Evolutionary conservation across 2,888 invertebrate genomes (phyloP), one percentile per base, ranked within the genome.

Genomic region (Oxycera nigricornis): DNA sequence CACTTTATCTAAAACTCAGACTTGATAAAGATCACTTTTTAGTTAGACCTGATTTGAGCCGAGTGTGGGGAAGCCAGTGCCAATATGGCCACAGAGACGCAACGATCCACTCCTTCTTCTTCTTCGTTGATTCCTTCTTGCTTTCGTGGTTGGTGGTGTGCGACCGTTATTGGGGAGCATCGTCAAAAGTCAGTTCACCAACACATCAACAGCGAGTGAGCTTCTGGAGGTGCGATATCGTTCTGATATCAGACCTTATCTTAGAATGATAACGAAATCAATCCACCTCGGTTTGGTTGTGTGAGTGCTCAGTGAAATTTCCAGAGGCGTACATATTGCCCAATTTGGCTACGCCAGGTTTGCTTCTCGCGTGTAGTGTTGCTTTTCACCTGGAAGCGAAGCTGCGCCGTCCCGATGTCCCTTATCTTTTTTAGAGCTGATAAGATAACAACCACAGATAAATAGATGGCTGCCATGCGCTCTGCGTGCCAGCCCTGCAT

Each of bases 211-310:
- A 59, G n/a, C n/a, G n/a, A n/a, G n/a, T n/a, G n/a, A n/a, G n/a
- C n/a, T n/a, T n/a, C n/a, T n/a, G n/a, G n/a, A 22, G 50, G 11
- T 39, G 39, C 76, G 77, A 78, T 79, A 79, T 79, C 79, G 78
- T 77, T 77, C 52, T 78, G 78, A 79, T 79, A 79, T 79, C 77
- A 78, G 70, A 73, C 76, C 76, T 77, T 77, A 78, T 78, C 78
- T 77, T 68, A 73, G 50, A 78, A 78, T 79, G 79, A 79, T 79
- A 79, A 79, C 76, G 76, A 65, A 77, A 75, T 77, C 28, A 41
- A 14, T 41, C 72, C 41, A n/a, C 59, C 41, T 72, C 72, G 57
- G 26, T 72, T 72, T 57, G 20, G 22, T 41, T 22, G 67, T 39
- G 67, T 41, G 39, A 46, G 22, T 28, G 59, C 55, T 17, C n/a